phyloP scores from a whole-genome alignment of 2,888 invertebrate genomes.

The Ceratothoa steindachneri region DNA sequence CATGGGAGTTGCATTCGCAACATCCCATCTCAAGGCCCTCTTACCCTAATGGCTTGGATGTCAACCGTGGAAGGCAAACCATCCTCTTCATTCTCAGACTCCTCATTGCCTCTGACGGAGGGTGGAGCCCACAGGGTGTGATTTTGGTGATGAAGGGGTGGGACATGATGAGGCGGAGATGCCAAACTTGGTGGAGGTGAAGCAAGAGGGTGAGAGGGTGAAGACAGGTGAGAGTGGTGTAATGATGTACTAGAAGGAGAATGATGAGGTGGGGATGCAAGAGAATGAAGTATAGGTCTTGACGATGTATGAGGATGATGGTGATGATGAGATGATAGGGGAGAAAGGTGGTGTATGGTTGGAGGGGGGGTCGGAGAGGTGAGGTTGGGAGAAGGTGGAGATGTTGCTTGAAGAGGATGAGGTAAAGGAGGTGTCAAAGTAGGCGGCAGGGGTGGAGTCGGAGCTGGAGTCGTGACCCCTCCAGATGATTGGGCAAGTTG shows the following conservation, averaged over 20 bases:
- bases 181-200: slow-evolving; percentile 13
- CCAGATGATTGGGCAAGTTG: slow-evolving; percentile 39
- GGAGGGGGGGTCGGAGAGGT: slow-evolving; percentile 22
- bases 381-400: slow-evolving; percentile 30
- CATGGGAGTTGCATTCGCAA: too few species aligned
- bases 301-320: slow-evolving; percentile 25
- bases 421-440: slow-evolving; percentile 28
- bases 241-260: background rate
- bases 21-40: slow-evolving; percentile 3
- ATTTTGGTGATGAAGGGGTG: slow-evolving; percentile 28
- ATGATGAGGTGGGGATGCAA: slow-evolving; percentile 23
- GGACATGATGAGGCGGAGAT: slow-evolving; percentile 14
- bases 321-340: slow-evolving; percentile 25
- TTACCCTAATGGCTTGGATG: slow-evolving; percentile 46
- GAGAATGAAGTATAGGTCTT: slow-evolving; percentile 25
- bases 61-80: slow-evolving; percentile 47
- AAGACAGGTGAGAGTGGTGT: slow-evolving; percentile 5
- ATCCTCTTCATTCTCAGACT: slow-evolving; percentile 50
- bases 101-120: background rate
- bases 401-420: slow-evolving; percentile 26
- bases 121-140: slow-evolving; percentile 26
- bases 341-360: slow-evolving; percentile 15
- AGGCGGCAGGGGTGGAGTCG: slow-evolving; percentile 36
- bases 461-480: slow-evolving; percentile 31
- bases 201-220: slow-evolving; percentile 4